phyloP scores from a whole-genome alignment of 2,888 invertebrate genomes.

The Lagria hirta region DNA sequence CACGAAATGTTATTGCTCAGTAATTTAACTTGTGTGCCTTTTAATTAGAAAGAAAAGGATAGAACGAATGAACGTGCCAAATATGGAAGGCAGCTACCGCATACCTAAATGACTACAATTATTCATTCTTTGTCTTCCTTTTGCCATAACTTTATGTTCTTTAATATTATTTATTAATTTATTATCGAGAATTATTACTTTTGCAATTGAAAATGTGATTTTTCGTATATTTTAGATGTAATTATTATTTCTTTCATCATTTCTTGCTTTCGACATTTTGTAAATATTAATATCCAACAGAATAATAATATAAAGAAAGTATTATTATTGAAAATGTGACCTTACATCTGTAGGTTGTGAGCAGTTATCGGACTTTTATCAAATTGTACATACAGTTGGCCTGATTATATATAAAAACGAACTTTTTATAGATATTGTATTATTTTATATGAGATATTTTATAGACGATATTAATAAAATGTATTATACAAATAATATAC shows the following conservation, averaged over 20 bases:
- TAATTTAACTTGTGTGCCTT: conserved; percentile 41
- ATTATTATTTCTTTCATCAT: conserved; percentile 15
- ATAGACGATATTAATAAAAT: conserved; percentile 46
- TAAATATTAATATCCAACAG: conserved; percentile 20
- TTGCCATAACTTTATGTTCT: conserved; percentile 26
- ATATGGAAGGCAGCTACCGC: conserved; percentile 37
- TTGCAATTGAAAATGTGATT: conserved; percentile 38
- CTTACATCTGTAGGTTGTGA: conserved; percentile 41
- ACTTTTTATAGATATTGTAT: conserved; percentile 46
- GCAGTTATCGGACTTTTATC: conserved; percentile 35
- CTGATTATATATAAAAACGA: conserved; percentile 27
- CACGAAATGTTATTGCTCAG: conserved; percentile 33
- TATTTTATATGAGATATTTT: conserved; percentile 48
- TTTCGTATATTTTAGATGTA: conserved; percentile 28
- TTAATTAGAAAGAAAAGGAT: conserved; percentile 30
- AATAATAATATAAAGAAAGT: no score
- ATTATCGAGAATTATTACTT: no score
- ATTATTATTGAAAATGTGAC: conserved; percentile 36
- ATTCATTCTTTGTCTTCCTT: conserved; percentile 33
- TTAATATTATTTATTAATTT: conserved; percentile 34
- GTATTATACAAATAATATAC: no score
- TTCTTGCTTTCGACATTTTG: conserved; percentile 21
- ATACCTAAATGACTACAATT: conserved; percentile 30
- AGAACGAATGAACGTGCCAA: conserved; percentile 43
- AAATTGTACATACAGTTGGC: conserved; percentile 34